Evolutionary conservation across 2,797 vertebrate genomes (phyloP).

Genomic region (Tinamus major): DNA sequence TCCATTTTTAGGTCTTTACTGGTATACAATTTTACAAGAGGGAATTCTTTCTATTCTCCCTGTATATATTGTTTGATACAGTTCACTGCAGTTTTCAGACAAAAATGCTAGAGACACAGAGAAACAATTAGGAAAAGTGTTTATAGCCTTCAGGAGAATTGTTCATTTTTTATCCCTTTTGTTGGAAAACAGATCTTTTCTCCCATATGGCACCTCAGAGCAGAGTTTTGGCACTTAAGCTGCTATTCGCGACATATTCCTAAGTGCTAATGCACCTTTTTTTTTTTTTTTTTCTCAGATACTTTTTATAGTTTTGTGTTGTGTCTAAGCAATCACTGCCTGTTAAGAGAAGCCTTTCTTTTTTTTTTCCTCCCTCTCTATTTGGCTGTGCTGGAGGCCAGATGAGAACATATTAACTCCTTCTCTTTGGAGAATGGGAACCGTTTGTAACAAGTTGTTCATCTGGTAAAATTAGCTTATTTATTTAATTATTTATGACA

Average conservation of each 20-base stretch:
- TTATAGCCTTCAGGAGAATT: conserved; percentile 12
- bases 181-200: conserved; percentile 35
- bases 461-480: not conserved
- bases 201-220: conserved; percentile 33
- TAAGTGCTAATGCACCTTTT: conserved; percentile 10
- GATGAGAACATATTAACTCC: not conserved
- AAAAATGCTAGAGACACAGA: conserved; percentile 12
- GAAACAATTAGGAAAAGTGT: conserved; percentile 22
- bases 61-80: not conserved
- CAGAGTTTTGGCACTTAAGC: not conserved
- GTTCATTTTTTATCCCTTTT: conserved; percentile 4
- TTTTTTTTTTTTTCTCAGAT: not conserved
- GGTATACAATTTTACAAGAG: not conserved
- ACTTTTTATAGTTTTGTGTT: not conserved
- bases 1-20: not conserved
- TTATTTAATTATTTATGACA: not conserved
- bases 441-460: not conserved
- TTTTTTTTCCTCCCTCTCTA: not conserved
- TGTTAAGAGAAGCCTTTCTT: not conserved
- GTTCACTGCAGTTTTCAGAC: conserved; percentile 14
- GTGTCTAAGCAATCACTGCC: not conserved
- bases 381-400: not conserved
- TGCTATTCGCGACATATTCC: conserved; percentile 11
- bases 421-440: not conserved
- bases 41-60: not conserved